A percentile compares a stretch with the other conserved stretches of the same genome.
These are phyloP conservation scores for Poeciliopsis prolifica DNA, from an alignment of 2,113 vertebrate genomes.

Conservation along the genomic window DNA sequence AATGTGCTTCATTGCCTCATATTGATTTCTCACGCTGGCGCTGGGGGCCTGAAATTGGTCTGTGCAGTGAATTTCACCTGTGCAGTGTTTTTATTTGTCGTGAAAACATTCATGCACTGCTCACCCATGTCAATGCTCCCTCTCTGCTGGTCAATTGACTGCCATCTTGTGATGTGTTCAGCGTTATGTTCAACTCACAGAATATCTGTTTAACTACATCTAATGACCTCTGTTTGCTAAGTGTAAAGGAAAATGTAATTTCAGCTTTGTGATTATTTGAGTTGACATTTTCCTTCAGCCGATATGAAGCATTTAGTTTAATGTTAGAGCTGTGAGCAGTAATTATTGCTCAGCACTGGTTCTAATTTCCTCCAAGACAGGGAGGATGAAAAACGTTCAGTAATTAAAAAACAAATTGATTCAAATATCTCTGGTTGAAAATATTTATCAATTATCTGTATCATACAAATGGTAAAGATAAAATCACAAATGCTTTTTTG, in stretches of 20 bases:
- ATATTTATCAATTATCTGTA: neutral
- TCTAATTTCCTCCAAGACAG: neutral
- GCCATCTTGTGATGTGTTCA: neutral
- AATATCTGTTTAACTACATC: neutral
- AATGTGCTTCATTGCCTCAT: conserved; percentile 54
- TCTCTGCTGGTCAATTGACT: conserved; percentile 19
- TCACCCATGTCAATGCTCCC: conserved; percentile 51
- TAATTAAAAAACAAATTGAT: neutral
- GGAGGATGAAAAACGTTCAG: neutral
- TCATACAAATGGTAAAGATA: neutral
- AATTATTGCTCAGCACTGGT: neutral
- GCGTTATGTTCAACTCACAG: neutral
- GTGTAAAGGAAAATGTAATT: neutral
- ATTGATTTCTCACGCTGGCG: conserved; percentile 67
- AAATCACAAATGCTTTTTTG: conserved; percentile 5
- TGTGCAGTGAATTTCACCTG: conserved; percentile 53
- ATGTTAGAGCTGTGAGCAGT: neutral
- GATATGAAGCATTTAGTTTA: neutral
- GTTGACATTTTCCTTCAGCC: neutral
- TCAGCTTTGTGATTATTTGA: neutral
- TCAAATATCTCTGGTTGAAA: neutral
- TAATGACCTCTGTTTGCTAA: conserved; percentile 12
- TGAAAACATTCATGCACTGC: conserved; percentile 70
- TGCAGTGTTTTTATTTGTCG: conserved; percentile 64
- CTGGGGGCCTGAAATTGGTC: conserved; percentile 70